Evolutionary conservation across 2,113 vertebrate species (phyloP), one percentile per base, ranked within the genome.

Genomic region (Cyrtonyx montezumae): DNA sequence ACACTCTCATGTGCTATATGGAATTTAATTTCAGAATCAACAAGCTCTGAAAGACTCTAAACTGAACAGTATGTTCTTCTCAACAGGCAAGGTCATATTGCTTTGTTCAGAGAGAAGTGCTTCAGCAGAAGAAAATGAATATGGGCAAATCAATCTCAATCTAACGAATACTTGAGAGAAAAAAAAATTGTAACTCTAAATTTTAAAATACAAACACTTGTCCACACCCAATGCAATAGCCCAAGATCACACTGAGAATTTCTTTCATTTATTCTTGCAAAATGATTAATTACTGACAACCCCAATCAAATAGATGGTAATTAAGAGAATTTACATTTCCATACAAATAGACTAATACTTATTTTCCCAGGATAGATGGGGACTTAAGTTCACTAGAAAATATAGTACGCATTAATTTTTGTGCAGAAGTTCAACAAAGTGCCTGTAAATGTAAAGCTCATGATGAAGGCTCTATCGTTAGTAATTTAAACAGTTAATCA

Each of bases 91-190:
- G 70, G 84, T 91, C 56, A 58, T 68, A 87, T 30, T 79, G 13
- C 14, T 88, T 78, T 91, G 37, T 48, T 84, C 26, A 75, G 19
- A 86, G 70, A 58, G 25, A 83, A 84, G 12, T 70, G 51, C 34
- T 92, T 88, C 51, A 69, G 42, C 15, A 86, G 21, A 19, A 87
- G 58, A 94, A 95, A 94, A 93, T 80, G 8, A 88, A 32, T 81
- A 53, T 68, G n/a, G 28, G 34, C 7, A 93, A 87, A 95, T 89
- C 53, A 48, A 13, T 84, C 26, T 61, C 74, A 76, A 51, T 53
- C 22, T 26, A 73, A 78, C 61, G 87, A 92, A 84, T 67, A 84
- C 61, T 56, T 81, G 43, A 79, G 17, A 76, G 13, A 76, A 96
- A 96, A 79, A 92, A 84, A 91, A 92, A 86, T 71, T 65, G 9